Base-by-base conservation (phyloP, 2,113 vertebrate species). In the Camelus bactrianus region DNA sequence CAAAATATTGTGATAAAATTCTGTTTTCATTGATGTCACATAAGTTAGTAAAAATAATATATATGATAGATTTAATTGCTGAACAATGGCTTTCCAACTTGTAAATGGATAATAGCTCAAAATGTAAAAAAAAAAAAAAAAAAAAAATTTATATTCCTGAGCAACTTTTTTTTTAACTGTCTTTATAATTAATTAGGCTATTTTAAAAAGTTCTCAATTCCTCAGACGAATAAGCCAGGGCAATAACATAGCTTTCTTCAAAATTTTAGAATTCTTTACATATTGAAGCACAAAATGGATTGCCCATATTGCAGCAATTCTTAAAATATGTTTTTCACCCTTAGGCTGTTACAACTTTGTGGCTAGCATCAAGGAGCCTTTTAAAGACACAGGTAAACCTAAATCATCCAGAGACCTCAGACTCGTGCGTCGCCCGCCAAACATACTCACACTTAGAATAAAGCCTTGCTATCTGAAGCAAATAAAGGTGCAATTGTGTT, bases 51-150 rank as follows among this genome's bases (percentile, higher is more conserved):
- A 67, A 93, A 65, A 87, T 87, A 62, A 50, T 65, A 35, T 35
- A 20, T 20, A 80, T 17, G 58, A 73, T 38, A n/a, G 79, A 3
- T 86, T 83, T 77, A 75, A 60, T 67, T 77, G 8, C 3, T 70
- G 60, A 88, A 48, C 2, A 70, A 2, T 92, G 6, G 0, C 10
- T 75, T 96, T 96, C 9, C 6, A 92, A 14, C 54, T 38, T 32
- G 3, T 30, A 95, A 92, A 32, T 9, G 54, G 15, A 76, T 73
- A 64, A 77, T 60, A 88, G n/a, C 26, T 77, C 50, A 96, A 93
- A 76, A 94, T 82, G 4, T 7, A 46, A 83, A 42, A 46, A 83
- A 80, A 75, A 86, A 64, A 75, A 86, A 64, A 6, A 13, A 35
- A 35, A 35, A 35, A 35, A 35, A 35, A 35, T 35, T 4, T 64